These are phyloP conservation scores for Campoletis raptor DNA, from an alignment of 2,888 invertebrate species.

Conservation along the genomic window DNA sequence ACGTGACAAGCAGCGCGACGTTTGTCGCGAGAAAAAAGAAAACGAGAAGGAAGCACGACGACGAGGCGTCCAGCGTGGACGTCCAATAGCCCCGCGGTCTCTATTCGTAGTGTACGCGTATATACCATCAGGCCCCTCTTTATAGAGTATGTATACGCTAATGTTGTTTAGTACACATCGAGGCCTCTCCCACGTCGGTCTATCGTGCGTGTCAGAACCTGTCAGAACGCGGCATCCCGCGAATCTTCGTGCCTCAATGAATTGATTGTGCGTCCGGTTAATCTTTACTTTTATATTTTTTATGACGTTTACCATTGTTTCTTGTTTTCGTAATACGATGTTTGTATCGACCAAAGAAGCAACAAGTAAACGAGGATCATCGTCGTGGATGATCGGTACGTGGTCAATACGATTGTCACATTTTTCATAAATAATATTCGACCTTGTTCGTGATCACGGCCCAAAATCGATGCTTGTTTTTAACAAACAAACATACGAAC, in stretches of 20 bases:
- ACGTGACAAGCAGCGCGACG: constrained; percentile 39
- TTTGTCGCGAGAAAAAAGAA: constrained; percentile 46
- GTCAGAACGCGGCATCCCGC: constrained; percentile 23
- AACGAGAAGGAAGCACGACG: constrained; percentile 48
- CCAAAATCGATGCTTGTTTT: not conserved
- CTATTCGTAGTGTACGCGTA: not conserved
- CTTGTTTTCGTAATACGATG: not conserved
- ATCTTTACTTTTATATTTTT: not conserved
- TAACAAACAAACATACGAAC: constrained; percentile 8
- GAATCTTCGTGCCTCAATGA: constrained; percentile 1
- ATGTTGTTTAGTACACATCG: constrained; percentile 31
- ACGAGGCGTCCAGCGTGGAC: constrained; percentile 43
- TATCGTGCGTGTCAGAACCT: constrained; percentile 23
- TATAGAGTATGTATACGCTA: constrained; percentile 24
- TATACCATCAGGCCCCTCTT: constrained; percentile 1
- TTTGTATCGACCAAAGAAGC: not conserved
- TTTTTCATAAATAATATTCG: not conserved
- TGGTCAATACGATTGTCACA: constrained; percentile 2
- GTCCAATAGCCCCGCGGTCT: constrained; percentile 9
- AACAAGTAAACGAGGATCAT: not conserved
- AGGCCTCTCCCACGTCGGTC: constrained; percentile 34
- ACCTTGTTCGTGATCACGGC: not conserved
- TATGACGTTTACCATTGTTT: not conserved
- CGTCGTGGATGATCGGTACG: not conserved
- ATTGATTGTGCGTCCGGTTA: not conserved